Evolutionary conservation across 1,140 invertebrate genomes (phyloP).

Genomic region (Plutomurus gul): DNA sequence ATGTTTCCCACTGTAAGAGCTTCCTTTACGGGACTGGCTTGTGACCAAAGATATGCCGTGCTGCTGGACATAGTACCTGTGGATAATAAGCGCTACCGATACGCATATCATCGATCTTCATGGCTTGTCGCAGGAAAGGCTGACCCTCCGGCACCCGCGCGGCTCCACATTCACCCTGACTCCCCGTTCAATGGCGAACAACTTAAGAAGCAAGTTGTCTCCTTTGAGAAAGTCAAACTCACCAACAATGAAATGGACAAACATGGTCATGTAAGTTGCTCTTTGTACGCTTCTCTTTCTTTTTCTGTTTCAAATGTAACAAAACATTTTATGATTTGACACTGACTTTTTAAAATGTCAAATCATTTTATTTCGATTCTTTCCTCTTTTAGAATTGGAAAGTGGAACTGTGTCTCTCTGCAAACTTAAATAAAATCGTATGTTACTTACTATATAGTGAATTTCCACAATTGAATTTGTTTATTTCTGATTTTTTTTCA

Average conservation of each 20-base stretch:
- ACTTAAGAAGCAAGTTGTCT: slow-evolving; percentile 69
- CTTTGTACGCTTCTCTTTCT: background rate
- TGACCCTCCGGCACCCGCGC: slow-evolving; percentile 66
- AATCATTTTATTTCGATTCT: background rate
- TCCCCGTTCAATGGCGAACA: slow-evolving; percentile 69
- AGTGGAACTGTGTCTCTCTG: too few species aligned
- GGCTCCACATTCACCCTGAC: slow-evolving; percentile 70
- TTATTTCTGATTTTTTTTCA: background rate
- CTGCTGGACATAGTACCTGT: slow-evolving; percentile 69
- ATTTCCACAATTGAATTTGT: background rate
- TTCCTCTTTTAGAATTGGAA: background rate
- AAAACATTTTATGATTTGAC: background rate
- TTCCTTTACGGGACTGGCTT: slow-evolving; percentile 64
- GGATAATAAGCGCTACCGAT: slow-evolving; percentile 71
- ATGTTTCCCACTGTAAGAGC: slow-evolving; percentile 73
- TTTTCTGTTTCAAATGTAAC: background rate
- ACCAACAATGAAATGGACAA: slow-evolving; percentile 75
- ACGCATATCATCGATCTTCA: slow-evolving; percentile 71
- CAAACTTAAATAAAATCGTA: too few species aligned
- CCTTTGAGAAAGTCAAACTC: slow-evolving; percentile 75
- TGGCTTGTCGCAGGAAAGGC: slow-evolving; percentile 75
- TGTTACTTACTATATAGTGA: background rate
- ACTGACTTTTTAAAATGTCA: background rate
- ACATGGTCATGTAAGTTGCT: slow-evolving; percentile 67
- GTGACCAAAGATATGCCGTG: slow-evolving; percentile 63